Base-by-base conservation (phyloP, 2,797 vertebrate species). In the Lepus townsendii region DNA sequence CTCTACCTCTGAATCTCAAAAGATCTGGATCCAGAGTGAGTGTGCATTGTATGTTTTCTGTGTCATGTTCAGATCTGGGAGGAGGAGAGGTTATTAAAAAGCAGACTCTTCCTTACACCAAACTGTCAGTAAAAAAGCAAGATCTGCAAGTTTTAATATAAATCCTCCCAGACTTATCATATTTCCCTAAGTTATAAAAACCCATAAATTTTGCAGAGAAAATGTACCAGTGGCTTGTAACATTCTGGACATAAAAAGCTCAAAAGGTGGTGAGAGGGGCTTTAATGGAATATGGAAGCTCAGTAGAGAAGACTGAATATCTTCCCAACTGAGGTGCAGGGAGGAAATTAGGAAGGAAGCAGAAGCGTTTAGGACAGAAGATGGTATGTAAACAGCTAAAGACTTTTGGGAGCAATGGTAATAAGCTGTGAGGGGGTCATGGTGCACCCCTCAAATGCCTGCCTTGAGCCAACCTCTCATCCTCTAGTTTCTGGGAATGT, bases 21-120 rank as follows among this genome's bases (percentile, higher is more conserved):
- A 9, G 65, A 76, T 79, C 30, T 82, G 66, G n/a, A 8, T 90
- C 20, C 42, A 94, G 85, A 26, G 9, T 85, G 35, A 94, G 93
- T 94, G 79, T 80, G 57, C 69, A 82, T 76, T 77, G 63, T 80
- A 8, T 35, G 17, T 93, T 91, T 95, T 94, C 79, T 52, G 83
- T 78, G 50, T 35, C 89, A 54, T 75, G 89, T 95, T 95, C 57
- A 72, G 63, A 91, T 27, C 86, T 83, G 50, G 27, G 83, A 93
- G 93, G 47, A 91, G 1, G 20, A 80, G 27, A 78, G 22, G 73
- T n/a, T 62, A 90, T 54, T 89, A 75, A 86, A 94, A 73, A 90
- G 57, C 91, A 93, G 12, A 82, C 63, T 77, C 26, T 82, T 89
- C 30, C 24, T 90, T 90, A 80, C 77, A 50, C 20, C 88, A 78